phyloP scores from a whole-genome alignment of 2,113 vertebrate species.

The Columba janthina region DNA sequence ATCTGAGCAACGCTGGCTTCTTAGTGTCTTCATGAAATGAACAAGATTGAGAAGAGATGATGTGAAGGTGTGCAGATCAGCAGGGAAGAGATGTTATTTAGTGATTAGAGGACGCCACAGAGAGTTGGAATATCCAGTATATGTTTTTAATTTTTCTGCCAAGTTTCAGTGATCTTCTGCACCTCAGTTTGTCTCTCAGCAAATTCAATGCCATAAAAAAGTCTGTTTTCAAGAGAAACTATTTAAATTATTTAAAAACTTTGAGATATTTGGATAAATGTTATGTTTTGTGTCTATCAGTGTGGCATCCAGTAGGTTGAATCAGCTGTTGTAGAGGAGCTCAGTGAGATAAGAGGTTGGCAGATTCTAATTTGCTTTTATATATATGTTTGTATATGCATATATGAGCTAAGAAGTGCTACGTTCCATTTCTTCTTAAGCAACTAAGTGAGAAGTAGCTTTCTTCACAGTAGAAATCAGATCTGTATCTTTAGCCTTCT shows the following conservation, averaged over 20 bases:
- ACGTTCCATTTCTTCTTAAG: background rate
- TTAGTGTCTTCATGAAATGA: background rate
- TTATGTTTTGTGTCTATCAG: background rate
- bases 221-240: background rate
- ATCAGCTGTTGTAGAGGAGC: background rate
- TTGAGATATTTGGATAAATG: background rate
- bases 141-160: background rate
- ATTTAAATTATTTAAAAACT: background rate
- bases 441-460: background rate
- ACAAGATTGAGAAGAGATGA: background rate
- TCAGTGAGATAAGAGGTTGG: background rate
- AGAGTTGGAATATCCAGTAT: background rate
- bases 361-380: background rate
- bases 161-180: background rate
- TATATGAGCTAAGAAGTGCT: background rate
- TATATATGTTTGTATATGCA: background rate
- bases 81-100: background rate
- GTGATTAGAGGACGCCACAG: background rate
- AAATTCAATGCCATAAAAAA: background rate
- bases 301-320: background rate
- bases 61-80: background rate
- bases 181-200: background rate
- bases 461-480: background rate
- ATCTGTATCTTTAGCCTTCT: background rate
- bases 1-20: background rate